These are phyloP conservation scores for Leptocoma aspasia DNA, from an alignment of 2,113 vertebrate genomes.

Conservation along the genomic window DNA sequence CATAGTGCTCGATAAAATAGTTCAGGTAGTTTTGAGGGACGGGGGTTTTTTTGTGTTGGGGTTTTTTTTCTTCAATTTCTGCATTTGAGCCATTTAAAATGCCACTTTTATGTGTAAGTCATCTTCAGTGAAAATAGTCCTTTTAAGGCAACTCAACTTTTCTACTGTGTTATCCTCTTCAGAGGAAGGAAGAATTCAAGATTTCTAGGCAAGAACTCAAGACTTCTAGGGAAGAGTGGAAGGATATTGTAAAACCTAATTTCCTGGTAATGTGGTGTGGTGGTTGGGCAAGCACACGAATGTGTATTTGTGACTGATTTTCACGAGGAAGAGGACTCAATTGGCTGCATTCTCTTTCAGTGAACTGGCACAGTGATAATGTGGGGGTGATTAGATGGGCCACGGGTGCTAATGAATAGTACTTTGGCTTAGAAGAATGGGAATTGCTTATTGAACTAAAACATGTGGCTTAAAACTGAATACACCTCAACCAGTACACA, in stretches of 20 bases:
- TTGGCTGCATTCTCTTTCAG: background rate
- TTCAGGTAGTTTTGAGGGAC: background rate
- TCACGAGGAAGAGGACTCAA: background rate
- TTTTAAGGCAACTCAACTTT: background rate
- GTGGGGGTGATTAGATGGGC: background rate
- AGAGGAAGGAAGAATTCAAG: background rate
- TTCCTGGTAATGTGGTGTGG: background rate
- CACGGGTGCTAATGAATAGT: background rate
- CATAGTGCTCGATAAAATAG: background rate
- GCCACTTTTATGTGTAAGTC: background rate
- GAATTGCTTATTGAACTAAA: background rate
- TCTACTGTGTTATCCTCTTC: background rate
- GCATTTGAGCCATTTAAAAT: background rate
- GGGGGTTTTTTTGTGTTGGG: background rate
- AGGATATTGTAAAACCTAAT: background rate
- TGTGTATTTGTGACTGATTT: background rate
- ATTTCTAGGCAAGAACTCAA: background rate
- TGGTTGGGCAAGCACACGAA: rapidly evolving
- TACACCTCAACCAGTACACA: background rate
- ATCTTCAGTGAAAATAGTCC: background rate
- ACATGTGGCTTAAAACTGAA: background rate
- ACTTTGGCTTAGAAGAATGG: background rate
- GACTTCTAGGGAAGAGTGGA: background rate
- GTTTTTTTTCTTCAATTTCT: background rate
- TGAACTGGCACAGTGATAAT: background rate